Conservation (phyloP, 1,140 invertebrate species). For the Notospermus geniculatus region DNA sequence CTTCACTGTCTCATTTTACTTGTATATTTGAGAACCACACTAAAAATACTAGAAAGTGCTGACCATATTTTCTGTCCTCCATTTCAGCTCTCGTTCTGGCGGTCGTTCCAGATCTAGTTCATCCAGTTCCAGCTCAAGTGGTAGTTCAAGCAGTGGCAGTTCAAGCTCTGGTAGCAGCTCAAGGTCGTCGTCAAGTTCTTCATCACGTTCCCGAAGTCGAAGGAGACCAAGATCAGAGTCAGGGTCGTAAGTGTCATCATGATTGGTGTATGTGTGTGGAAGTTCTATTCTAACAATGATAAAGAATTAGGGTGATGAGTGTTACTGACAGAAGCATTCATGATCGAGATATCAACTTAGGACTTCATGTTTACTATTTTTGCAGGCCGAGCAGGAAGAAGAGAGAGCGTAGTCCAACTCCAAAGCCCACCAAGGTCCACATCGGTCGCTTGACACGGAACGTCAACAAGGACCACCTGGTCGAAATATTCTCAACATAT, state of each 20-base stretch:
- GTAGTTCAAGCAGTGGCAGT: conserved; percentile 10
- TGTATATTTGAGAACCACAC: too few species aligned
- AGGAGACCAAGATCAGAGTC: not conserved
- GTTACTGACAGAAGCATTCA: too few species aligned
- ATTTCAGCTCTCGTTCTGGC: not conserved
- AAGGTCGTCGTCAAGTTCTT: not conserved
- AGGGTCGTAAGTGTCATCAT: not conserved
- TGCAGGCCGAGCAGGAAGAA: conserved; percentile 26
- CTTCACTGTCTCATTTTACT: too few species aligned
- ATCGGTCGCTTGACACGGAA: conserved; percentile 88
- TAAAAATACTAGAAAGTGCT: too few species aligned
- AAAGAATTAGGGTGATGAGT: too few species aligned
- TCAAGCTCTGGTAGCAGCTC: conserved; percentile 15
- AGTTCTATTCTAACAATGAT: too few species aligned
- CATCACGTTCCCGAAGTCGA: conserved; percentile 2
- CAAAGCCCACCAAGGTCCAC: conserved; percentile 72
- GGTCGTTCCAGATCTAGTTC: conserved; percentile 14
- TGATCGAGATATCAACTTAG: too few species aligned
- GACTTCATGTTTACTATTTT: not conserved
- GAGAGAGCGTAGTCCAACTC: conserved; percentile 36
- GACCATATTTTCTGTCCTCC: not conserved
- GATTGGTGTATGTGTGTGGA: too few species aligned
- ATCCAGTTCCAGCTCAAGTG: conserved; percentile 1
- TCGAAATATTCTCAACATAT: conserved; percentile 93
- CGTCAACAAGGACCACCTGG: conserved; percentile 84